Base-by-base conservation (phyloP, 2,113 vertebrate species). In the Corythornis madagascariensis region DNA sequence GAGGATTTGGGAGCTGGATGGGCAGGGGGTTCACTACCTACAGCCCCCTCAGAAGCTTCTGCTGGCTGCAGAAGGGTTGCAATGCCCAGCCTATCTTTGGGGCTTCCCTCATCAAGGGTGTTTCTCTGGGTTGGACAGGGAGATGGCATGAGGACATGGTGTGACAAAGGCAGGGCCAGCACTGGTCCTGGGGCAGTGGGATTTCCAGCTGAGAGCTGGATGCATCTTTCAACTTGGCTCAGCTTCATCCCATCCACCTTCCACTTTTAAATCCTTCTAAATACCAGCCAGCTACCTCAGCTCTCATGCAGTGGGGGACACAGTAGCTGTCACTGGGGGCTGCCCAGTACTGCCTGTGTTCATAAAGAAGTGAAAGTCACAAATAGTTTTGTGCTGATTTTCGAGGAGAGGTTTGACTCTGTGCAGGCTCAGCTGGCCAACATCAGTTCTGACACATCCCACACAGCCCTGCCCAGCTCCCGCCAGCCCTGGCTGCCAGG, bases 361-460 rank as follows among this genome's bases (percentile, higher is more conserved):
- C 88, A 56, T 64, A 15, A 60, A 90, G 90, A 83, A 93, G 69
- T 56, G 70, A 95, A 89, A 95, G 86, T 93, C 94, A 94, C 4
- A 6, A 95, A 96, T 93, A 95, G 69, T 93, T 96, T 90, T n/a
- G 72, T 1, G 5, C 73, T 95, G 95, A 96, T 95, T 92, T 95
- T 71, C 0, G 2, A 90, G 89, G 70, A 93, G 85, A 87, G 78
- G 70, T 93, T 90, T 89, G 77, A 56, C 78, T 84, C 42, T 3
- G 2, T 22, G 8, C 1, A 0, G 74, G 89, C 76, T 88, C 45
- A 0, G 31, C 86, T 5, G 4, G 72, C 67, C 1, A 1, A 25
- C 91, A 86, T 91, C 5, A 0, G 87, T 53, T 90, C 91, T 92
- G 93, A 96, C 77, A 29, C 86, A 95, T 74, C 81, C 73, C 26